These are phyloP conservation scores for Lordiphosa collinella DNA, from an alignment of 1,140 invertebrate genomes.

Conservation along the genomic window DNA sequence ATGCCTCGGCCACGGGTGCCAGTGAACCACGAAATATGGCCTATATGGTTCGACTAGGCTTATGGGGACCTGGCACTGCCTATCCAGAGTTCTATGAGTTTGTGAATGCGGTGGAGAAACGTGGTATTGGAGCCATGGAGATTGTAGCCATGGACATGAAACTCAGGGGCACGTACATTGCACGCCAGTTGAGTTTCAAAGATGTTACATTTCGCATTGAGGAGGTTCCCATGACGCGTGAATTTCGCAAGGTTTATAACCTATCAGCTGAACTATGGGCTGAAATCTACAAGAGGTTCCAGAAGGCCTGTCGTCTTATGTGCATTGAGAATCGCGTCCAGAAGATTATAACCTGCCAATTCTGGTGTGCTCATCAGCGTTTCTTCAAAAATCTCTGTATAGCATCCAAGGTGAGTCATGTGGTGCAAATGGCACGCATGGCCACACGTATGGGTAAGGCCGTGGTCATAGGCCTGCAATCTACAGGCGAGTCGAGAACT, in stretches of 20 bases:
- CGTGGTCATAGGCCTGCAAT: constrained; percentile 99
- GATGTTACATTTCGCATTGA: constrained; percentile 97
- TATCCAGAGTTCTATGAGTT: constrained; percentile 97
- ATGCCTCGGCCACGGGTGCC: constrained; percentile 98
- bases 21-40: constrained; percentile 99
- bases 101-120: constrained; percentile 96
- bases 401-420: constrained; percentile 95
- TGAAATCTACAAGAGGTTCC: constrained; percentile 94
- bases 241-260: constrained; percentile 95
- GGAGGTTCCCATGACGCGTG: constrained; percentile 92
- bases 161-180: constrained; percentile 98
- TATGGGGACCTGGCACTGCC: constrained; percentile 98
- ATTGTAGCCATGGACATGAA: constrained; percentile 99
- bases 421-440: constrained; percentile 89
- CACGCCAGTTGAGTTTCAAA: constrained; percentile 97
- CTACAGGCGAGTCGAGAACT: constrained; percentile 98
- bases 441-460: constrained; percentile 97
- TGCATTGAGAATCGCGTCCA: constrained; percentile 94
- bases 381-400: constrained; percentile 99
- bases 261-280: constrained; percentile 96
- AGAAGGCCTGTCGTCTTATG: constrained; percentile 95
- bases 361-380: constrained; percentile 99
- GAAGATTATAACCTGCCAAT: constrained; percentile 98
- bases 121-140: constrained; percentile 99
- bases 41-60: constrained; percentile 98